Percentiles rank a stretch among this genome's conserved stretches.
Evolutionary conservation across 2,888 invertebrate species (phyloP).

Genomic region (Entomobrya proxima): DNA sequence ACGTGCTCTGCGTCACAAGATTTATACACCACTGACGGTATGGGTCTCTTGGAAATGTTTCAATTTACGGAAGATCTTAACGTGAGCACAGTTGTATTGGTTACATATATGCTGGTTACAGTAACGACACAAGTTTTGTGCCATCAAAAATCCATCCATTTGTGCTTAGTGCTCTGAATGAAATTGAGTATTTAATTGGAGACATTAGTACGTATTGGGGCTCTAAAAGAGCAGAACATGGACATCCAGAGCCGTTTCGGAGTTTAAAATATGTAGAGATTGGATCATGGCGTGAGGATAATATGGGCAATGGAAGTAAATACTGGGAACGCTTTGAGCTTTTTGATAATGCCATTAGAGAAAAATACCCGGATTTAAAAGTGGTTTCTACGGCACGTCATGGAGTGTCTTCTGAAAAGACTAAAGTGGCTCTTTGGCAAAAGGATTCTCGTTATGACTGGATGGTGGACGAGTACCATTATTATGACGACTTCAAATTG

Average conservation of each 20-base stretch:
- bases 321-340: too few relatives aligned
- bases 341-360: too few relatives aligned
- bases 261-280: constrained; percentile 44
- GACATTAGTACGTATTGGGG: constrained; percentile 36
- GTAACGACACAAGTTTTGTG: background rate
- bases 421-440: too few relatives aligned
- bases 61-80: constrained; percentile 33
- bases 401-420: too few relatives aligned
- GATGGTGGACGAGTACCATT: too few relatives aligned
- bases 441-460: too few relatives aligned
- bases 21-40: constrained; percentile 39
- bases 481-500: too few relatives aligned
- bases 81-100: constrained; percentile 38
- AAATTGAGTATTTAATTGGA: constrained; percentile 44
- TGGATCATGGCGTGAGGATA: too few relatives aligned
- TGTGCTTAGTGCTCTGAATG: constrained; percentile 37
- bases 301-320: too few relatives aligned
- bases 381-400: too few relatives aligned
- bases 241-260: constrained; percentile 34
- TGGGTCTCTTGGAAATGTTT: constrained; percentile 40
- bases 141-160: constrained; percentile 40
- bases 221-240: constrained; percentile 22
- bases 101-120: constrained; percentile 32
- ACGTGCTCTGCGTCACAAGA: too few relatives aligned
- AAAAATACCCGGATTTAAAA: too few relatives aligned